Base-by-base conservation (phyloP, 1,140 invertebrate species). In the Magallana angulata region DNA sequence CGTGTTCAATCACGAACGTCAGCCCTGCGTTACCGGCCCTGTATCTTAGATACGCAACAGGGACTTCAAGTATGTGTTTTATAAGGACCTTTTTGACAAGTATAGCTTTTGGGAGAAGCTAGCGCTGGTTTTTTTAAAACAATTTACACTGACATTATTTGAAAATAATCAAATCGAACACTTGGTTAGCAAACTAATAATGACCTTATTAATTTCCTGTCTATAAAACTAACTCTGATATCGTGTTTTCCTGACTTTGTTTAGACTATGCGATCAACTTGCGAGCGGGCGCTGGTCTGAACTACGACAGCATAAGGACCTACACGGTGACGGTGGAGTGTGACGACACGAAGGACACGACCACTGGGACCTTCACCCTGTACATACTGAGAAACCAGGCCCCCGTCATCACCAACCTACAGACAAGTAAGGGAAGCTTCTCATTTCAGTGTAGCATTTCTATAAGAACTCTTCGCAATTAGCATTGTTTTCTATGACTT, bases 321-420 rank as follows among this genome's bases (percentile, higher is more conserved):
- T 82, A 82, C 14, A 57, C 14, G 5, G 48, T 57, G 11, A 57
- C 36, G 12, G 48, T 82, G 36, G 7, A n/a, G 6, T 82, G 81
- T 58, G 18, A 36, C 2, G 81, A 82, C 81, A 82, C 81, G 0
- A 82, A 82, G 81, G 57, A 82, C n/a, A 58, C 48, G 16, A 82
- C 81, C 6, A 82, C 9, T 82, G 81, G 81, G n/a, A 56, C 18
- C 5, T 82, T 82, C 18, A 82, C 81, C 14, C 18, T 82, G 8
- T 82, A 82, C 36, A 30, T 82, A 9, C 48, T 18, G 7, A 36
- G 57, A 0, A 82, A 82, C 57, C 48, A 57, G 81, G 14, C 81
- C 56, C 81, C 81, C 16, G 81, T 82, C 14, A 57, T 82, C 36
- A 82, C 81, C 56, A 82, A 82, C 18, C 81, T 82, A n/a, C 81